Base-by-base conservation (phyloP, 53 echinoderm and acorn worm species). In the Apostichopus leukothele region DNA sequence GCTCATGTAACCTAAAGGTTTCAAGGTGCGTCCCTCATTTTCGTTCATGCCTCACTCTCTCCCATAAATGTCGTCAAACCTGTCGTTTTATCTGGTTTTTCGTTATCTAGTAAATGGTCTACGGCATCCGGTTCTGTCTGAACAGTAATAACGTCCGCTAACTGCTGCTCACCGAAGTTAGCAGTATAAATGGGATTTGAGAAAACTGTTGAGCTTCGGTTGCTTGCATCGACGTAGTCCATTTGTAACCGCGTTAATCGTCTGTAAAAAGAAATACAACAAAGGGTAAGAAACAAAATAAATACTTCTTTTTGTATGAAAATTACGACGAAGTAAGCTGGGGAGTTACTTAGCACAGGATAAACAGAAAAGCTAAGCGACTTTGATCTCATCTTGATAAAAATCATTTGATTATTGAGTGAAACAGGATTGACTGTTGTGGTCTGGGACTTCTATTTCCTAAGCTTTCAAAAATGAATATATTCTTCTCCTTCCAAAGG, bases 141-240 rank as follows among this genome's bases (percentile, higher is more conserved):
- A 16, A 84, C 66, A 14, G 66, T 63, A 18, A 84, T 84, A 16
- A 66, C 26, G 11, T 84, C 84, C 16, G 66, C 67, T 14, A 63
- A 16, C 11, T 66, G 63, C 26, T 84, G 84, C 26, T 63, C 60
- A 12, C 84, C 84, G 27, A 84, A 84, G 20, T 84, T 60, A 14
- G 84, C 84, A 50, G 84, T 84, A 57, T 84, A 84, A 20, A 84
- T 67, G 4, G 84, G 84, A 13, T 84, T 84, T 66, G 84, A 19
- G 22, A 84, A 84, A 50, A 84, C 66, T 7, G 84, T 84, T 7
- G 84, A 84, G 55, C 50, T 63, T 60, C 84, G 60, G 20, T 76
- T 76, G 23, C 84, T 84, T 26, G 20, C 84, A 7, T 60, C 61
- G 16, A 13, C 57, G 10, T 57, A 57, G 57, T 57, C 57, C 39